phyloP scores from a whole-genome alignment of 1,140 invertebrate genomes.

The Anoplophora glabripennis region DNA sequence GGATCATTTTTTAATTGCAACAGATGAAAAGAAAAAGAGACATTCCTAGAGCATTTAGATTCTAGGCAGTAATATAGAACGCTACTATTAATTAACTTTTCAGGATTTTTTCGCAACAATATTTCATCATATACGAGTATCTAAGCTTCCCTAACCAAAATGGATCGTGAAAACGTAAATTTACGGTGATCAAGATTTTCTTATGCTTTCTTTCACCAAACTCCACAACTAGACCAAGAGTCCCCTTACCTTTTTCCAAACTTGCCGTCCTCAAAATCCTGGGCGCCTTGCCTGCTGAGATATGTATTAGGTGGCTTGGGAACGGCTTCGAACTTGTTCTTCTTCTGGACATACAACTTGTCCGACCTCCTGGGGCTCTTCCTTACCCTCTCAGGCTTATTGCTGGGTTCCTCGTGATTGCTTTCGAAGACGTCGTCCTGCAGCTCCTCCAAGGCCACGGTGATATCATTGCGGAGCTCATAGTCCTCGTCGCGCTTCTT shows the following conservation, averaged over 20 bases:
- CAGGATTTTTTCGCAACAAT: too few relatives aligned
- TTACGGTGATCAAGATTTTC: too few relatives aligned
- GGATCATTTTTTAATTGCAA: too few relatives aligned
- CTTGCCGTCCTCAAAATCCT: constrained; percentile 32
- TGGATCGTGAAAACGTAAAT: too few relatives aligned
- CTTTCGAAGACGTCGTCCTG: constrained; percentile 49
- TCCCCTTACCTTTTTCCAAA: constrained; percentile 27
- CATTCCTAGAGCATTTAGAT: too few relatives aligned
- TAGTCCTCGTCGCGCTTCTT: constrained; percentile 44
- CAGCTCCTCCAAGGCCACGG: constrained; percentile 45
- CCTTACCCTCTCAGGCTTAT: constrained; percentile 37
- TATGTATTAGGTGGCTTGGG: constrained; percentile 22
- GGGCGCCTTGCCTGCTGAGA: constrained; percentile 28
- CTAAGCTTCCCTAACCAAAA: too few relatives aligned
- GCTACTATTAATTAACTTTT: too few relatives aligned
- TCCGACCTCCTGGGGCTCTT: constrained; percentile 42
- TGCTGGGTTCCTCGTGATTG: constrained; percentile 32
- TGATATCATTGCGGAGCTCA: constrained; percentile 43
- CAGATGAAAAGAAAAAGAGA: too few relatives aligned
- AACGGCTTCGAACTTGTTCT: constrained; percentile 42
- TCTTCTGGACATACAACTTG: constrained; percentile 46
- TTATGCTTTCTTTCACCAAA: too few relatives aligned
- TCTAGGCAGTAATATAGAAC: too few relatives aligned
- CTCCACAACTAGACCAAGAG: too few relatives aligned
- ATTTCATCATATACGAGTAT: too few relatives aligned